These are phyloP conservation scores for Mormyrops attenuatus DNA, from an alignment of 2,797 vertebrate species.

Conservation along the genomic window DNA sequence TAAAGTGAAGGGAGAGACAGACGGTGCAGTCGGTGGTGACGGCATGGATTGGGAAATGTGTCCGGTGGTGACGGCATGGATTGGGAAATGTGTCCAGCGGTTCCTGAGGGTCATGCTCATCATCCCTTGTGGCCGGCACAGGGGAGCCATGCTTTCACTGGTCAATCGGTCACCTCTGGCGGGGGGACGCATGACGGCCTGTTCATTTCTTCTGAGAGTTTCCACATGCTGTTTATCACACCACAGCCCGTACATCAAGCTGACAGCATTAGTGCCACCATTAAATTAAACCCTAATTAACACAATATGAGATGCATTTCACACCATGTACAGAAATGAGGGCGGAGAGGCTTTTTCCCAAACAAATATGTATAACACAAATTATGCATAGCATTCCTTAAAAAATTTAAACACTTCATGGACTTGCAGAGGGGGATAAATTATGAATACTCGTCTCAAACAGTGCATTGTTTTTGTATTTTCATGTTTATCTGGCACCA, in stretches of 20 bases:
- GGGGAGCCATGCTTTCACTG: background rate
- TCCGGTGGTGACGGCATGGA: background rate
- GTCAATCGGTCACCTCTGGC: background rate
- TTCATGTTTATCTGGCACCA: background rate
- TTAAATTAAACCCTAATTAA: slow-evolving; percentile 1
- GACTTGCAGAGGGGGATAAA: background rate
- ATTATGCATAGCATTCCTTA: background rate
- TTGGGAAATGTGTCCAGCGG: background rate
- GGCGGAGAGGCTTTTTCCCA: background rate
- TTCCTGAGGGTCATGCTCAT: background rate
- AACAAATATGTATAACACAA: background rate
- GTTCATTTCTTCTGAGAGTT: background rate
- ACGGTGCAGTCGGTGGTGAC: background rate
- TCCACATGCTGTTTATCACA: background rate
- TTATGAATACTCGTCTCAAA: background rate
- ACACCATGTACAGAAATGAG: background rate
- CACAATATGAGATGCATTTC: background rate
- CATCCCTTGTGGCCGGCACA: background rate
- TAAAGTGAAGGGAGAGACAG: background rate
- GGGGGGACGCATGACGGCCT: background rate
- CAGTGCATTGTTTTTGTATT: background rate
- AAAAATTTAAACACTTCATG: background rate
- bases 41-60: background rate
- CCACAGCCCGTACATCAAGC: background rate
- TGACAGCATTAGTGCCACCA: background rate